phyloP scores from a whole-genome alignment of 2,888 invertebrate species.

The Tridacna gigas region DNA sequence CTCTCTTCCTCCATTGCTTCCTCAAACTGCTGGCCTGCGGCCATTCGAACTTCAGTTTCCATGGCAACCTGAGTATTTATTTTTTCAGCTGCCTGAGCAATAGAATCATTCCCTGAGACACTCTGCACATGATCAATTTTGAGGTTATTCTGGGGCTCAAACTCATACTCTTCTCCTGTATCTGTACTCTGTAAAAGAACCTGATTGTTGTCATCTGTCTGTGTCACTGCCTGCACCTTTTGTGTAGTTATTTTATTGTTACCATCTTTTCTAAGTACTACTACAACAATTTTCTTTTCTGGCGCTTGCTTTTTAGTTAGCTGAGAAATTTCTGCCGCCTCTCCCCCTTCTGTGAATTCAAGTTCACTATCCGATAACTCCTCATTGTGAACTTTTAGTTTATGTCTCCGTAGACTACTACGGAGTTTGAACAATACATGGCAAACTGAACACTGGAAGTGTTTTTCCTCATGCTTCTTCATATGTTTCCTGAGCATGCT shows the following conservation, averaged over 20 bases:
- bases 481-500: constrained; percentile 26
- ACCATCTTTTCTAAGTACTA: constrained; percentile 4
- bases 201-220: not conserved
- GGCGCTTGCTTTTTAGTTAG: not conserved
- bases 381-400: constrained; percentile 8
- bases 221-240: not conserved
- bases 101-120: not conserved
- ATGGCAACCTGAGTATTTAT: not conserved
- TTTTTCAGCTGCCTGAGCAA: not conserved
- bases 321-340: not conserved
- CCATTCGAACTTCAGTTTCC: constrained; percentile 12
- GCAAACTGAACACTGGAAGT: constrained; percentile 28
- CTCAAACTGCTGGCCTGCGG: constrained; percentile 7
- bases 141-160: not conserved
- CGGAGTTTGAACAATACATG: constrained; percentile 22
- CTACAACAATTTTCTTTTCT: constrained; percentile 10
- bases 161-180: not conserved
- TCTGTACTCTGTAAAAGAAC: not conserved
- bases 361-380: constrained; percentile 1
- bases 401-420: constrained; percentile 4
- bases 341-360: not conserved
- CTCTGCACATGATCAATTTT: not conserved
- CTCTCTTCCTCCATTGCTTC: constrained; percentile 29
- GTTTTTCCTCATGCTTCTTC: constrained; percentile 13
- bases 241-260: constrained; percentile 5